Base-by-base conservation (phyloP, 1,140 invertebrate species). In the Scaptomyza graminum region DNA sequence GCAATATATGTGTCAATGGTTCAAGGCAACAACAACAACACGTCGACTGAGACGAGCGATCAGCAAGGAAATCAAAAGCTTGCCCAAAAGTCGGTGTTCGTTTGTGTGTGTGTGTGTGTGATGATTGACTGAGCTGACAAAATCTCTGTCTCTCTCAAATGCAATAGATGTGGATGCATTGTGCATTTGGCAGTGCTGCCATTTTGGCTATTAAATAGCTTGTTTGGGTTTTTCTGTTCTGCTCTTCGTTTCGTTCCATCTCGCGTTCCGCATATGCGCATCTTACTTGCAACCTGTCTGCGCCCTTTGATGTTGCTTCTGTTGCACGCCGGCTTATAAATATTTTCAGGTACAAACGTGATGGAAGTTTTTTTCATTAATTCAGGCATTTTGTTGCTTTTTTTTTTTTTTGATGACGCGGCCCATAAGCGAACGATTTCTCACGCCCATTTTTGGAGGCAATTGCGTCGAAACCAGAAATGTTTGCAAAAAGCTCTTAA, bases 1-100 rank as follows among this genome's bases (percentile, higher is more conserved):
- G 60, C 78, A 49, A 34, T 56, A 85, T 79, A 69, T 85, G 78
- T 85, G 82, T 75, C 83, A 85, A 87, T 85, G 78, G 82, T 82
- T 85, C 82, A 85, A 85, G 82, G 82, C 82, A 80, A 74, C 34
- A 44, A 55, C 25, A 50, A 39, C 18, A 41, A 18, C 55, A 12
- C 25, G 68, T 15, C 41, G 62, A n/a, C n/a, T n/a, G n/a, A 4
- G 37, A 39, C 12, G 3, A 39, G 37, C 37, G 12, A 12, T 46
- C 68, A 13, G 28, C 50, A 67, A 51, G 39, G 44, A 66, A 49
- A 57, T 25, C n/a, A 49, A 61, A 74, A 66, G 39, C 50, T 64
- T 50, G 50, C 59, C 52, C 52, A 69, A 60, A 31, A 46, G 41
- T 41, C 18, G 1, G 18, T 22, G 2, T 22, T 22, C 18, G 9